Conservation (phyloP, 2,797 vertebrate genomes). For the Sebastiscus tertius region DNA sequence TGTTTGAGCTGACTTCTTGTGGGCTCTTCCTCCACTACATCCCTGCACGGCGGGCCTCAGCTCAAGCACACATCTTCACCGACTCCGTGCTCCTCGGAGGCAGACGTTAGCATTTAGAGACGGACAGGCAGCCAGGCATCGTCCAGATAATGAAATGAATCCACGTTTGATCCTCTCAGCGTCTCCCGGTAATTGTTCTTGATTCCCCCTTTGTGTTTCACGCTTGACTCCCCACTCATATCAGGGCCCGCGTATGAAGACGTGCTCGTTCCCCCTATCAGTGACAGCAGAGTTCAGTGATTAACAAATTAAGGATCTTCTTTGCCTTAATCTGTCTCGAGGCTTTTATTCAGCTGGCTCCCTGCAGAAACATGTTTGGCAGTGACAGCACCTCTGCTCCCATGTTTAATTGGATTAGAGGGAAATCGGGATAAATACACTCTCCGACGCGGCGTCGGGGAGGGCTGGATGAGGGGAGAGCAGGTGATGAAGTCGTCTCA, state of each 20-base stretch:
- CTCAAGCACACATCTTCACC: conserved; percentile 5
- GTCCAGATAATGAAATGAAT: conserved; percentile 72
- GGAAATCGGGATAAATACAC: conserved; percentile 68
- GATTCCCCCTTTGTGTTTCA: conserved; percentile 80
- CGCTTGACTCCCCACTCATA: conserved; percentile 65
- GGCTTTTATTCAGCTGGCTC: conserved; percentile 61
- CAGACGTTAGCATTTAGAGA: conserved; percentile 57
- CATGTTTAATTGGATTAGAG: conserved; percentile 81
- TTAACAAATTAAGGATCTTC: conserved; percentile 80
- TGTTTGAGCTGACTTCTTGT: not conserved
- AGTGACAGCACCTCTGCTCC: conserved; percentile 73
- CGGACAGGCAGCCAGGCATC: conserved; percentile 24
- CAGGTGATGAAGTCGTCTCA: conserved; percentile 74
- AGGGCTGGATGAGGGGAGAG: conserved; percentile 23
- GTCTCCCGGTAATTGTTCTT: conserved; percentile 72
- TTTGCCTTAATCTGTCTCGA: conserved; percentile 77
- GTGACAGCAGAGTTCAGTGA: conserved; percentile 73
- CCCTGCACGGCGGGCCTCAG: not conserved
- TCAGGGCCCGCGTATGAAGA: conserved; percentile 61
- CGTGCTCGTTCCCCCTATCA: conserved; percentile 56
- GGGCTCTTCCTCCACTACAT: not conserved
- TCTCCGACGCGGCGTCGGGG: conserved; percentile 22
- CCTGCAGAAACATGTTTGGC: conserved; percentile 72
- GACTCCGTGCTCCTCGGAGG: conserved; percentile 18
- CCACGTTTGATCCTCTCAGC: conserved; percentile 65